Percentiles rank a stretch among this genome's conserved stretches.
Evolutionary conservation across 2,888 invertebrate genomes (phyloP).

Genomic region (Parnassius apollo): DNA sequence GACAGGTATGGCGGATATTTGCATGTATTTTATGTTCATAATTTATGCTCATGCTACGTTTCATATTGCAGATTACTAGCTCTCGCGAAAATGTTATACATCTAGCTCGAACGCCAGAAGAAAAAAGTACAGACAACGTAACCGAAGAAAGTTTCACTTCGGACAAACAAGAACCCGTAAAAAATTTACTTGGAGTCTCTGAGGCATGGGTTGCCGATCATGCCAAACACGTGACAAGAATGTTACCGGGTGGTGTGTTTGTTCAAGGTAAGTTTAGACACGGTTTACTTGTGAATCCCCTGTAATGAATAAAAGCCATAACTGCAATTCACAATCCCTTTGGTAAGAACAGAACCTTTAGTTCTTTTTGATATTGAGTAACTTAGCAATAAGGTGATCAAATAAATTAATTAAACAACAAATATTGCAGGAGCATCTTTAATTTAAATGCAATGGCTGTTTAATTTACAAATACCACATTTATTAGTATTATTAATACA

Average conservation of each 20-base stretch:
- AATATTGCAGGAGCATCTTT: no score
- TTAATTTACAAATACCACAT: no score
- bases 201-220: conserved; percentile 89
- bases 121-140: conserved; percentile 56
- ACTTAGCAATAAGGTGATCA: no score
- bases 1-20: conserved; percentile 82
- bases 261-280: conserved; percentile 83
- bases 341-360: no score
- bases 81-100: conserved; percentile 89
- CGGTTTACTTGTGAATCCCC: no score
- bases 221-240: conserved; percentile 91
- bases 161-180: conserved; percentile 58
- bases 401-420: no score
- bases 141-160: conserved; percentile 58
- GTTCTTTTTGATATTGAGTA: no score
- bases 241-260: conserved; percentile 94
- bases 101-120: conserved; percentile 88
- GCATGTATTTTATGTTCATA: neutral
- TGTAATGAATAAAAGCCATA: no score
- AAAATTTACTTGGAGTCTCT: conserved; percentile 80
- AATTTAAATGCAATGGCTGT: no score
- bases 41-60: neutral
- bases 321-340: no score
- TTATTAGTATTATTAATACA: no score
- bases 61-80: conserved; percentile 72